phyloP scores from a whole-genome alignment of 2,888 invertebrate genomes.

The Zootermopsis nevadensis region DNA sequence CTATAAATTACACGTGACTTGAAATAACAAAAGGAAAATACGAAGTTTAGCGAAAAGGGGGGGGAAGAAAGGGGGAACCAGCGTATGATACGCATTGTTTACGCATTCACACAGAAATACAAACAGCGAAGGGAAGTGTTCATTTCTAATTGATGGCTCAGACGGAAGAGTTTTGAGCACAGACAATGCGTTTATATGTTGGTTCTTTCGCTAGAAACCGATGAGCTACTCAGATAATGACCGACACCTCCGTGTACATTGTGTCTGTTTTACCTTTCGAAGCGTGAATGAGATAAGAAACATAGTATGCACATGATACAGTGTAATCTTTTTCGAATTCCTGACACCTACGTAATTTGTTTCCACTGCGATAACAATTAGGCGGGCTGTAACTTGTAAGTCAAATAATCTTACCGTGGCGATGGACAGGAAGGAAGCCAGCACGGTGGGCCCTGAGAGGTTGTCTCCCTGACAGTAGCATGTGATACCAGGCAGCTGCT shows the following conservation, averaged over 20 bases:
- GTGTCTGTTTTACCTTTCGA: background rate
- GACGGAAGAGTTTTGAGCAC: constrained; percentile 17
- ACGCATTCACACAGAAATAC: constrained; percentile 44
- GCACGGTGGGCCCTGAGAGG: background rate
- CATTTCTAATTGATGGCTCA: constrained; percentile 25
- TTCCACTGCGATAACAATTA: constrained; percentile 48
- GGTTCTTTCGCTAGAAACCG: background rate
- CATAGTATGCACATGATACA: constrained; percentile 5
- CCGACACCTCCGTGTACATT: constrained; percentile 9
- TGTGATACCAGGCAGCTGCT: background rate
- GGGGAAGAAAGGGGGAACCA: background rate
- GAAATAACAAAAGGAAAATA: constrained; percentile 3
- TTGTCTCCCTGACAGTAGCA: background rate
- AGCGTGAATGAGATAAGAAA: background rate
- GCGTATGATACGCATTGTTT: constrained; percentile 34
- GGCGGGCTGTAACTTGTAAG: background rate
- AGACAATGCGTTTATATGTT: constrained; percentile 28
- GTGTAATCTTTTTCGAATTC: constrained; percentile 39
- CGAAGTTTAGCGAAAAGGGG: background rate
- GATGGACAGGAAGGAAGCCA: background rate
- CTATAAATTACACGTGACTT: constrained; percentile 29
- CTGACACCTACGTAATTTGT: constrained; percentile 45
- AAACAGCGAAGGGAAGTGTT: constrained; percentile 1
- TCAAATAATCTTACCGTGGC: background rate
- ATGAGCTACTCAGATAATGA: constrained; percentile 15